Base-by-base conservation (phyloP, 2,888 invertebrate genomes). In the Sinotaia quadrata region DNA sequence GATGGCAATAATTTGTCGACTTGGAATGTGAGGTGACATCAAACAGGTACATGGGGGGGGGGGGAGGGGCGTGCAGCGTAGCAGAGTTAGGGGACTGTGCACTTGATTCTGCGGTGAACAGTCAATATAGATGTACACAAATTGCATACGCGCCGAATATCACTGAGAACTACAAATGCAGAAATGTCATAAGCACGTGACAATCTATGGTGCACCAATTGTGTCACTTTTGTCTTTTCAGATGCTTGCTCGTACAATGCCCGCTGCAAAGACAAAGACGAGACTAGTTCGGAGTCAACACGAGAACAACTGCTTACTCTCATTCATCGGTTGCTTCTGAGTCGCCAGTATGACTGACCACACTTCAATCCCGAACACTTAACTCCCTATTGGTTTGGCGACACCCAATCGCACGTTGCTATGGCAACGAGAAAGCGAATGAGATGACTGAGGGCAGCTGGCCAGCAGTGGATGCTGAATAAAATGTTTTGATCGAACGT, bases 291-390 rank as follows among this genome's bases (percentile, higher is more conserved):
- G 29, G 56, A 56, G 37, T 29, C 63, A 21, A 24, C 65, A 29
- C 41, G 56, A 21, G 27, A 54, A 4, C 52, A 65, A 34, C 31
- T 65, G 33, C 56, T 65, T 36, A 24, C 56, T 24, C 54, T 65
- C 21, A 56, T 65, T 31, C 65, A 56, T 10, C 54, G 56, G 10
- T 56, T 65, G 1, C 33, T 65, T 7, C 44, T 44, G 41, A 65
- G 33, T 31, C 65, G 65, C 12, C 65, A 65, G 65, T 56, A 65
- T 52, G 65, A 65, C 56, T 65, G 65, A 65, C 65, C 65, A n/a
- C 18, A 31, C 41, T 34, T 24, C 18, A 10, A 27, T 21, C 41
- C 7, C 21, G 51, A 4, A 12, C 37, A 4, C 51, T 27, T n/a
- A 18, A 29, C 54, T 41, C 29, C 56, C 54, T 21, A 18, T 4